phyloP scores from a whole-genome alignment of 2,888 invertebrate species.

The Camptogramma bilineatum region DNA sequence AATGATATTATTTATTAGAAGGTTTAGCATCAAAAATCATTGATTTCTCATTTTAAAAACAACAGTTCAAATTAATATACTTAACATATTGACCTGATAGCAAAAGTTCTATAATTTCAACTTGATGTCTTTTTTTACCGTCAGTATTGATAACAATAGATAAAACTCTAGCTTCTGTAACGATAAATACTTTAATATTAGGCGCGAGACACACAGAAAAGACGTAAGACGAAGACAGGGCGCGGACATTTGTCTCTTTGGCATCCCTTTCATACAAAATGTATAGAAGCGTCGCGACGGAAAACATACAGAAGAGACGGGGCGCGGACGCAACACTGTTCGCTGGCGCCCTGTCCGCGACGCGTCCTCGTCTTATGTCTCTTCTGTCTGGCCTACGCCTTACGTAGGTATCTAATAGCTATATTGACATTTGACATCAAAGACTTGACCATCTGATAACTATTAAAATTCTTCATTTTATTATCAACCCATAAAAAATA shows the following conservation, averaged over 20 bases:
- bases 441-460: constrained; percentile 38
- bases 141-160: background rate
- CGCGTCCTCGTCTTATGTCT: no score
- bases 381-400: no score
- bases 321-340: no score
- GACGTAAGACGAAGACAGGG: no score
- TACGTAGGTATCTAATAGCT: no score
- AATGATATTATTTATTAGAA: no score
- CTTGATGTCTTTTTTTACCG: background rate
- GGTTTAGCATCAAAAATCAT: background rate
- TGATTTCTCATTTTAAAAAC: background rate
- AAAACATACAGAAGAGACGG: no score
- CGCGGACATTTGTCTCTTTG: no score
- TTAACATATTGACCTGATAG: background rate
- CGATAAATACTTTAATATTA: constrained; percentile 4
- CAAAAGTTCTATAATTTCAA: background rate
- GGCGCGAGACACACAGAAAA: no score
- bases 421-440: constrained; percentile 37
- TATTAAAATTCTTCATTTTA: constrained; percentile 43
- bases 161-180: constrained; percentile 12
- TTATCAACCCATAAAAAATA: constrained; percentile 40
- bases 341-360: no score
- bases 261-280: no score
- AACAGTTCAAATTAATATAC: background rate
- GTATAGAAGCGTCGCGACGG: no score